Evolutionary conservation across 1,140 invertebrate genomes (phyloP).

Genomic region (Nymphalis io): DNA sequence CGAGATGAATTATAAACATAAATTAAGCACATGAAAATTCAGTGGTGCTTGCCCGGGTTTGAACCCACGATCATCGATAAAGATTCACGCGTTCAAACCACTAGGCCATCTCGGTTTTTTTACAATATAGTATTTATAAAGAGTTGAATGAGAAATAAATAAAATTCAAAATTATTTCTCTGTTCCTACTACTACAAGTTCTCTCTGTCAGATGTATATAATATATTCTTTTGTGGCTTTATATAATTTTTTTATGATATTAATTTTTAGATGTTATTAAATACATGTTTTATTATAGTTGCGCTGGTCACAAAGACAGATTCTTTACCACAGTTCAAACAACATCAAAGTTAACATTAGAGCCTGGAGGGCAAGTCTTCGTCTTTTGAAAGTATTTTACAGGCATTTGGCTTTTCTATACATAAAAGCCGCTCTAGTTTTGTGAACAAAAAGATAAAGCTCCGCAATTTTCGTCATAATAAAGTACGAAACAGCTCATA

Average conservation of each 20-base stretch:
- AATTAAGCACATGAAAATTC: too few relatives aligned
- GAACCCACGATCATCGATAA: too few relatives aligned
- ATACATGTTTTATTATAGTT: background rate
- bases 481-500: conserved; percentile 3
- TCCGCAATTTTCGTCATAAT: conserved; percentile 24
- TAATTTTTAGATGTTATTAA: background rate
- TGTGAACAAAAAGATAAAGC: conserved; percentile 27
- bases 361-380: conserved; percentile 31
- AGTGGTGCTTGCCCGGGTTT: too few relatives aligned
- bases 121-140: too few relatives aligned
- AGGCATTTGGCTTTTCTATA: conserved; percentile 29
- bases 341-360: conserved; percentile 34
- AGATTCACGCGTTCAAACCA: too few relatives aligned
- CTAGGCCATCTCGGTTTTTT: too few relatives aligned
- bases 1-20: too few relatives aligned
- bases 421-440: conserved; percentile 19
- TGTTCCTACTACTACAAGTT: too few relatives aligned
- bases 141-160: too few relatives aligned
- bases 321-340: conserved; percentile 24
- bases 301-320: background rate
- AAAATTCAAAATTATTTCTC: too few relatives aligned
- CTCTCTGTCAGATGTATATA: too few relatives aligned
- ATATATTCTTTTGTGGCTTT: too few relatives aligned
- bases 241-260: background rate
- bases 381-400: conserved; percentile 35